Percentiles rank a stretch among this genome's conserved stretches.
These are phyloP conservation scores for Myotis lucifugus DNA, from an alignment of 2,113 vertebrate genomes.

Conservation along the genomic window DNA sequence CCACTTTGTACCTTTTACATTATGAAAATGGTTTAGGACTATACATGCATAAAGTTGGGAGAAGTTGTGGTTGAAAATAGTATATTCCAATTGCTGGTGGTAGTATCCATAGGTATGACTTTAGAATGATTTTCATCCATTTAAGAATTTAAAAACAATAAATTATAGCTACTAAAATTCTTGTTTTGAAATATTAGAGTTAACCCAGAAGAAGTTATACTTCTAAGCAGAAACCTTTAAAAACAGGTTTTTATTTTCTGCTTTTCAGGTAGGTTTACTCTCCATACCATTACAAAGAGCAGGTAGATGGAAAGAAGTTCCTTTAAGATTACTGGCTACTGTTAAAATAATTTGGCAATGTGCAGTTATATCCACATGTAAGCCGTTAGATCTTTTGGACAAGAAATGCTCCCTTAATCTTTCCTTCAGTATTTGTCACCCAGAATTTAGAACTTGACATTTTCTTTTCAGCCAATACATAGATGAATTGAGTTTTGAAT, in stretches of 20 bases:
- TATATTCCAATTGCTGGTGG: background rate
- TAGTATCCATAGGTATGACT: background rate
- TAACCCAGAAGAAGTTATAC: background rate
- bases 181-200: background rate
- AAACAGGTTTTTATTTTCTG: background rate
- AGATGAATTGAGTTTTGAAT: background rate
- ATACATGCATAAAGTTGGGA: background rate
- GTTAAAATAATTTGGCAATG: background rate
- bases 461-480: background rate
- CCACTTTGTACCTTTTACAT: background rate
- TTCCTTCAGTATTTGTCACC: background rate
- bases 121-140: background rate
- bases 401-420: background rate
- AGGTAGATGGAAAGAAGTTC: background rate
- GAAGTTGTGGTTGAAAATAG: background rate
- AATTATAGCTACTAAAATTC: background rate
- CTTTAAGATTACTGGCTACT: background rate
- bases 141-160: background rate
- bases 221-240: background rate
- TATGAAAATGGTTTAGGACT: background rate
- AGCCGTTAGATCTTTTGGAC: background rate
- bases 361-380: background rate
- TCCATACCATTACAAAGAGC: background rate
- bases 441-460: background rate
- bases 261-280: background rate